Evolutionary conservation across 37 sponge, comb jelly and placozoan species (phyloP).

Genomic region (Theonella swinhoei): DNA sequence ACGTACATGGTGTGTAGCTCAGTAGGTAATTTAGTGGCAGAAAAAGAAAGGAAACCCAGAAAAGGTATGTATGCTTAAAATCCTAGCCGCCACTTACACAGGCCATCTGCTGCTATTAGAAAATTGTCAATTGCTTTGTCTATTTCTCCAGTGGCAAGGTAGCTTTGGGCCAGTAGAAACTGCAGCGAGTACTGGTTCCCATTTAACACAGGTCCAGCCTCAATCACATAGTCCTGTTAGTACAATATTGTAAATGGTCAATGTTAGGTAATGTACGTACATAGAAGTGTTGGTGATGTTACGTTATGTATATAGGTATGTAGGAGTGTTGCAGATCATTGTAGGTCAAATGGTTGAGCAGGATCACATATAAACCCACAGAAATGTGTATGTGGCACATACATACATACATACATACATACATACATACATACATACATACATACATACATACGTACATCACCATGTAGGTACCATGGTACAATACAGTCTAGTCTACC

Average conservation of each 20-base stretch:
- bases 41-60: too few species aligned
- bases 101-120: too few species aligned
- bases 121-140: conserved; percentile 51
- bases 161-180: conserved; percentile 51
- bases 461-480: too few species aligned
- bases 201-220: background rate
- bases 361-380: background rate
- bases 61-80: too few species aligned
- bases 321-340: too few species aligned
- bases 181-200: conserved; percentile 1
- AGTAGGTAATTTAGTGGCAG: too few species aligned
- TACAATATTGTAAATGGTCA: too few species aligned
- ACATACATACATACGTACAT: too few species aligned
- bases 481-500: background rate
- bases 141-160: conserved; percentile 38
- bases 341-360: background rate
- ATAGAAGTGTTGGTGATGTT: background rate
- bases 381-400: background rate
- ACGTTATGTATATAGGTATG: too few species aligned
- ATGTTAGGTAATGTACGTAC: too few species aligned
- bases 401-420: conserved; percentile 36
- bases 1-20: too few species aligned
- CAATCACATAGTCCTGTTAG: conserved; percentile 10
- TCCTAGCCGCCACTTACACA: too few species aligned
- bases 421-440: conserved; percentile 16